A percentile compares a stretch with the other conserved stretches of the same genome.
phyloP scores from a whole-genome alignment of 2,797 vertebrate species.

The Harpagifer antarcticus region DNA sequence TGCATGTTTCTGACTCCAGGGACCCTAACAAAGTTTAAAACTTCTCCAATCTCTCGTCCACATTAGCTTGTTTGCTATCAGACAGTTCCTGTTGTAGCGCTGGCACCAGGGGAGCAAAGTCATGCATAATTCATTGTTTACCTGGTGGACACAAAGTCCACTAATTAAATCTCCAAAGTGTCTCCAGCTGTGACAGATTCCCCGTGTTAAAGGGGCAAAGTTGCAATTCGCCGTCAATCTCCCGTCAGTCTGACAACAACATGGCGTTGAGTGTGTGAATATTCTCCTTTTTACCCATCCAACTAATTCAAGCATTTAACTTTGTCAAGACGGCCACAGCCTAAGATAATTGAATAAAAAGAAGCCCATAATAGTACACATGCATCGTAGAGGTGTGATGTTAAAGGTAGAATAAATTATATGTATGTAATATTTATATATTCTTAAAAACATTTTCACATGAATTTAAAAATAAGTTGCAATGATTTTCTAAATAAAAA shows the following conservation, averaged over 20 bases:
- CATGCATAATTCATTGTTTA: conserved; percentile 77
- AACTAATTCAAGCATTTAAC: conserved; percentile 38
- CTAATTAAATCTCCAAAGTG: conserved; percentile 64
- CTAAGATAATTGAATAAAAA: too few relatives aligned
- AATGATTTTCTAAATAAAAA: too few relatives aligned
- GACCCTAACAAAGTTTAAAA: background rate
- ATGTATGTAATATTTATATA: too few relatives aligned
- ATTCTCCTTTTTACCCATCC: background rate
- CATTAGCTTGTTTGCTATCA: conserved; percentile 28
- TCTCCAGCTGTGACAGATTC: conserved; percentile 48
- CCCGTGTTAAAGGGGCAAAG: conserved; percentile 37
- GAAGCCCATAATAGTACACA: too few relatives aligned
- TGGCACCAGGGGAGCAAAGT: conserved; percentile 40
- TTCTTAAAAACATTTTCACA: too few relatives aligned
- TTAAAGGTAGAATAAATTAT: too few relatives aligned
- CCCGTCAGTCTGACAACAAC: background rate
- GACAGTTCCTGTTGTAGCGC: conserved; percentile 35
- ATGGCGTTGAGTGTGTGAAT: background rate
- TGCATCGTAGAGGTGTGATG: too few relatives aligned
- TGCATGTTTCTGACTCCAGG: too few relatives aligned
- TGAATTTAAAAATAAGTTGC: too few relatives aligned
- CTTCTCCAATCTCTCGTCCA: conserved; percentile 19
- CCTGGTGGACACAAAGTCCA: conserved; percentile 63
- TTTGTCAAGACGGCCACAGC: conserved; percentile 13
- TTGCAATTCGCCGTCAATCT: background rate